These are phyloP conservation scores for Sipunculus nudus DNA, from an alignment of 2,888 invertebrate species.

Conservation along the genomic window DNA sequence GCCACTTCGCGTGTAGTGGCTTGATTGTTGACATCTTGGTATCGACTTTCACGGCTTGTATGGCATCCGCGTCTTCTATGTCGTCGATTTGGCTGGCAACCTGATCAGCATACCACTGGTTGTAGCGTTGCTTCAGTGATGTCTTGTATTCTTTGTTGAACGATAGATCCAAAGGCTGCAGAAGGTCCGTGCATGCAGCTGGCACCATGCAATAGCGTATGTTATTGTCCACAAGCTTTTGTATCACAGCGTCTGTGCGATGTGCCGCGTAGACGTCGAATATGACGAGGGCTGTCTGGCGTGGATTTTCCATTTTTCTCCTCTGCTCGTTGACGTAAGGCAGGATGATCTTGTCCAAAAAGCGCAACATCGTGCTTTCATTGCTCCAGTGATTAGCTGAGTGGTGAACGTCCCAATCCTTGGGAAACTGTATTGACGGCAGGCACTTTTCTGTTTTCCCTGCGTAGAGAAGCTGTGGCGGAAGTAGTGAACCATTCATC, in stretches of 20 bases:
- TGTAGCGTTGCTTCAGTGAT: conserved; percentile 17
- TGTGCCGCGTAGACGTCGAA: conserved; percentile 15
- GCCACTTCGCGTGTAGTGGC: too few species aligned
- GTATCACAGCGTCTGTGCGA: neutral
- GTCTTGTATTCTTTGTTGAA: conserved; percentile 30
- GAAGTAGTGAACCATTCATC: too few species aligned
- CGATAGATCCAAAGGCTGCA: conserved; percentile 33
- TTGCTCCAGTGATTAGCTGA: too few species aligned
- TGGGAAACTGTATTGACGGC: neutral
- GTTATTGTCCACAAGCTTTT: conserved; percentile 15
- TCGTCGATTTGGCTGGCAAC: neutral
- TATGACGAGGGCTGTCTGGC: conserved; percentile 6
- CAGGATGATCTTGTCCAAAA: too few species aligned
- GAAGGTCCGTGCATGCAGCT: conserved; percentile 32
- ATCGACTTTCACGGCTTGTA: too few species aligned
- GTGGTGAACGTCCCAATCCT: neutral
- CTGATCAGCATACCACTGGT: conserved; percentile 20
- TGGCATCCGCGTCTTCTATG: too few species aligned
- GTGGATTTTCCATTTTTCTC: neutral
- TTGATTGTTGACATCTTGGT: too few species aligned
- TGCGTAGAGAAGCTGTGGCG: too few species aligned
- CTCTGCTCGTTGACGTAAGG: too few species aligned
- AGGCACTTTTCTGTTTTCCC: too few species aligned
- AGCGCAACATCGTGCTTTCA: too few species aligned
- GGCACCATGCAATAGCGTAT: conserved; percentile 25